Evolutionary conservation across 2,113 vertebrate species (phyloP).

Genomic region (Tragelaphus buxtoni): DNA sequence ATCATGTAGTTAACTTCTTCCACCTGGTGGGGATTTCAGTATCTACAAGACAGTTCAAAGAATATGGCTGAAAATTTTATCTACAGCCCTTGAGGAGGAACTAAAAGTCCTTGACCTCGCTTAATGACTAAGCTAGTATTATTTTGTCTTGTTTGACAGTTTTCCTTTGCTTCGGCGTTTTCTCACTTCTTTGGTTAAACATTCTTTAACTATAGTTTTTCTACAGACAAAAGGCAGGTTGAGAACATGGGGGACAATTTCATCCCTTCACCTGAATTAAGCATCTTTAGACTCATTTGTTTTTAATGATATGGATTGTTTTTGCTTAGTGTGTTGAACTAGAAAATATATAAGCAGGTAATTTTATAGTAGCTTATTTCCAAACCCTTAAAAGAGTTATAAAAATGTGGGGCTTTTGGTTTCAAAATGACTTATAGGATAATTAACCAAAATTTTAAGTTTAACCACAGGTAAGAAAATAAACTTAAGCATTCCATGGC

Average conservation of each 20-base stretch:
- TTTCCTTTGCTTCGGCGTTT: neutral
- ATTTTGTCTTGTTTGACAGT: neutral
- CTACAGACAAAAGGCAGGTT: neutral
- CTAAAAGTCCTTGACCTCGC: neutral
- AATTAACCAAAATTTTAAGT: constrained; percentile 14
- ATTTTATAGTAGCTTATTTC: constrained; percentile 34
- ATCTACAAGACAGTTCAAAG: neutral
- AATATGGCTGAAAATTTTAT: neutral
- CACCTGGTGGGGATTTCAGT: neutral
- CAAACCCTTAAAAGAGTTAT: neutral
- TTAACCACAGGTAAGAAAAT: constrained; percentile 27
- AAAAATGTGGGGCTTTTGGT: neutral
- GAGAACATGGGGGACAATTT: neutral
- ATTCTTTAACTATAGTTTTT: neutral
- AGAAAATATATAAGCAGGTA: neutral
- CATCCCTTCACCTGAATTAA: neutral
- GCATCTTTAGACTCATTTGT: neutral
- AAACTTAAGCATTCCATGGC: neutral
- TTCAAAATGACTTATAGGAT: constrained; percentile 28
- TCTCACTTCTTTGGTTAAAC: neutral
- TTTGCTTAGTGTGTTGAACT: constrained; percentile 2
- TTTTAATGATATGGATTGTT: constrained; percentile 24
- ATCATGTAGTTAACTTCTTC: neutral
- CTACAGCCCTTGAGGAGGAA: neutral
- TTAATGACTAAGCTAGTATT: neutral